Evolutionary conservation across 2,797 vertebrate species (phyloP).

Genomic region (Coccyzus lansbergi): DNA sequence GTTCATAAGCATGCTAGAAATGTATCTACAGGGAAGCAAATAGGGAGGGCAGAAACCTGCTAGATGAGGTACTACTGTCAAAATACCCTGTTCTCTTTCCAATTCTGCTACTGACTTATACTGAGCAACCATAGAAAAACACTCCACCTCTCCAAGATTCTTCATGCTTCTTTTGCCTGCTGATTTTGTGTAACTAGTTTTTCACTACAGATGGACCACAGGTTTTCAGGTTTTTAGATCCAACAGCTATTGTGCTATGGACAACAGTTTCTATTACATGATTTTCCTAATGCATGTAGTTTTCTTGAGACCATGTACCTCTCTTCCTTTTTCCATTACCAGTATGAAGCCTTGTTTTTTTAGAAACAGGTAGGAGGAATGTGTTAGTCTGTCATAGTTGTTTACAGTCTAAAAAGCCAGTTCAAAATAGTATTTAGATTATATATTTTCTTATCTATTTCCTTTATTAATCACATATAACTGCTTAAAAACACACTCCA

Average conservation of each 20-base stretch:
- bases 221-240: not conserved
- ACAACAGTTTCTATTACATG: not conserved
- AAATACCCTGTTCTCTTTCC: not conserved
- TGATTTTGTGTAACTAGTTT: not conserved
- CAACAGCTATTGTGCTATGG: not conserved
- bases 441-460: slow-evolving; percentile 18
- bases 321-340: not conserved
- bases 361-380: not conserved
- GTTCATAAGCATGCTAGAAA: not conserved
- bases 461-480: slow-evolving; percentile 35
- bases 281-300: not conserved
- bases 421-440: slow-evolving; percentile 25
- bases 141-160: too few species aligned
- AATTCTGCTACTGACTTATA: not conserved
- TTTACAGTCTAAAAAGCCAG: slow-evolving; percentile 19
- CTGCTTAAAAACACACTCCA: slow-evolving; percentile 14
- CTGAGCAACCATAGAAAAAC: not conserved
- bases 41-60: not conserved
- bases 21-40: not conserved
- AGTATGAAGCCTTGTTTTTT: not conserved
- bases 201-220: not conserved
- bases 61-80: not conserved
- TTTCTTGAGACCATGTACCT: not conserved
- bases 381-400: not conserved
- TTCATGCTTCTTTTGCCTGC: not conserved